Conservation (phyloP, 2,797 vertebrate species). For the Cichlasoma orientale region DNA sequence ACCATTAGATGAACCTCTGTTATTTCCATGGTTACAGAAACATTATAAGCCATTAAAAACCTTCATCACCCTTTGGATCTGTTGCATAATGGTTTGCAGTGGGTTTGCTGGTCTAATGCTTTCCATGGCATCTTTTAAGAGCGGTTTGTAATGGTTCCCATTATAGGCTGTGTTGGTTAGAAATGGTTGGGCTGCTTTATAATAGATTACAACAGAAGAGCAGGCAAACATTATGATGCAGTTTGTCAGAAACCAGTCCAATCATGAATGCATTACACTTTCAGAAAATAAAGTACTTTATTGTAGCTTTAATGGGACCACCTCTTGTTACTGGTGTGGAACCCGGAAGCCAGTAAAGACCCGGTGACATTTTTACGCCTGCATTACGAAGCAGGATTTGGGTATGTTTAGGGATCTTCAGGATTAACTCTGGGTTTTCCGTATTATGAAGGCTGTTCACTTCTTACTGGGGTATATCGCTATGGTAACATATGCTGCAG, state of each 20-base stretch:
- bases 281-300: neutral
- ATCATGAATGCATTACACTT: neutral
- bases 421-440: too few relatives aligned
- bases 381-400: too few relatives aligned
- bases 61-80: slow-evolving; percentile 13
- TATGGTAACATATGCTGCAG: neutral
- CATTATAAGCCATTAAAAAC: slow-evolving; percentile 23
- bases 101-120: slow-evolving; percentile 26
- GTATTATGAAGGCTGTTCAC: neutral
- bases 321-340: neutral
- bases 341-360: too few relatives aligned
- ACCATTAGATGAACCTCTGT: slow-evolving; percentile 15
- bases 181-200: slow-evolving; percentile 36
- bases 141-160: slow-evolving; percentile 46
- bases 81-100: slow-evolving; percentile 11
- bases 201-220: slow-evolving; percentile 14
- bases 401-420: too few relatives aligned
- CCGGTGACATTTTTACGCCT: too few relatives aligned
- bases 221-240: neutral
- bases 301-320: neutral
- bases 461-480: neutral
- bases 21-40: slow-evolving; percentile 35
- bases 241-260: neutral
- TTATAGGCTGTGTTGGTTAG: slow-evolving; percentile 26
- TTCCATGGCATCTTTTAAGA: slow-evolving; percentile 12